Percentiles rank a stretch among this genome's conserved stretches.
Evolutionary conservation across 2,113 vertebrate species (phyloP).

Genomic region (Australoheros scitulus): DNA sequence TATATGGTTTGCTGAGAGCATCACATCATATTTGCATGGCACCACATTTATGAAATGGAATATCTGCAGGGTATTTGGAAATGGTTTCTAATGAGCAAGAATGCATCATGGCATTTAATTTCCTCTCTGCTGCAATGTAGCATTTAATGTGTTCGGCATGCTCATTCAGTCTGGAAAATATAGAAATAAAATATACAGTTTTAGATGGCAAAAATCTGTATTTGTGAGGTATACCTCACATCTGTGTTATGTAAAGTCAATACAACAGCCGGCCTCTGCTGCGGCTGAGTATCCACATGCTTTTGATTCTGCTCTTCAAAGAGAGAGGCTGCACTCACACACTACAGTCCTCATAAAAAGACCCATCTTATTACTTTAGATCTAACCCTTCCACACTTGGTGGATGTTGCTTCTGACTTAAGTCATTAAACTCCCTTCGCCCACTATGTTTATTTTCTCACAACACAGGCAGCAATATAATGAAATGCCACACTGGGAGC

Average conservation of each 20-base stretch:
- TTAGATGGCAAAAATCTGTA: slow-evolving; percentile 11
- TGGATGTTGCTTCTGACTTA: slow-evolving; percentile 40
- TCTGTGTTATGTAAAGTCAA: slow-evolving; percentile 60
- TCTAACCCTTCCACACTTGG: slow-evolving; percentile 37
- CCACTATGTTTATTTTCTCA: slow-evolving; percentile 18
- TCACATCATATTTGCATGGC: slow-evolving; percentile 26
- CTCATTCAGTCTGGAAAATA: not conserved
- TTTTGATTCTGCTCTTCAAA: slow-evolving; percentile 66
- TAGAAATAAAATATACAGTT: not conserved
- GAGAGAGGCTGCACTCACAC: slow-evolving; percentile 32
- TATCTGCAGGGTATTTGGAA: slow-evolving; percentile 34
- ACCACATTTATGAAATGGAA: slow-evolving; percentile 24
- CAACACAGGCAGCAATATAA: slow-evolving; percentile 36
- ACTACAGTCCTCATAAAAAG: slow-evolving; percentile 44
- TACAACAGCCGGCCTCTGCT: slow-evolving; percentile 61
- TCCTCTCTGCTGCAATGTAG: not conserved
- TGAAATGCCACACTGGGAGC: slow-evolving; percentile 37
- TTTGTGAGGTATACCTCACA: slow-evolving; percentile 14
- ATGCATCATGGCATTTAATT: not conserved
- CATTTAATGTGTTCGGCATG: not conserved
- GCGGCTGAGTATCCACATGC: slow-evolving; percentile 40
- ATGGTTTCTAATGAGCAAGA: slow-evolving; percentile 31
- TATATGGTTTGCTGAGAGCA: not conserved
- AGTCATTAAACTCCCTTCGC: slow-evolving; percentile 40
- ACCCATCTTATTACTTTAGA: slow-evolving; percentile 56